A percentile compares a stretch with the other conserved stretches of the same genome.
Evolutionary conservation across 1,140 invertebrate genomes (phyloP).

Genomic region (Halictus rubicundus): DNA sequence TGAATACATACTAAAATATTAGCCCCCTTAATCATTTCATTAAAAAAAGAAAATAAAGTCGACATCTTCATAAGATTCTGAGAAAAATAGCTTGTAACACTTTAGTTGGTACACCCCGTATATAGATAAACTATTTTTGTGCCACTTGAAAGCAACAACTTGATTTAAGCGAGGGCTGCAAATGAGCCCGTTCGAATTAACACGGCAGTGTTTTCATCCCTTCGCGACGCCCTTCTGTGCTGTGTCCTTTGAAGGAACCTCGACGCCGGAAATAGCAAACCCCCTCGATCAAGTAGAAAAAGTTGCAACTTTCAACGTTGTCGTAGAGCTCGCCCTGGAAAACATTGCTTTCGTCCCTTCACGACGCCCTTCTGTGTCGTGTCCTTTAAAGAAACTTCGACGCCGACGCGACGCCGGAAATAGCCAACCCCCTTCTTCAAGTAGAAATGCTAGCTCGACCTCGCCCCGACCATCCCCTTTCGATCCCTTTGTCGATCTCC

Average conservation of each 20-base stretch:
- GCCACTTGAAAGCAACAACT: too few species aligned
- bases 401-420: slow-evolving; percentile 20
- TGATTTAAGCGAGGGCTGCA: slow-evolving; percentile 34
- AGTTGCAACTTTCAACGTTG: too few species aligned
- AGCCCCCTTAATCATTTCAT: too few species aligned
- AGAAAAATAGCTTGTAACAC: too few species aligned
- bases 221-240: slow-evolving; percentile 6
- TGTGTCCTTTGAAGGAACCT: not conserved
- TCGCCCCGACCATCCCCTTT: slow-evolving; percentile 20
- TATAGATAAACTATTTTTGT: too few species aligned
- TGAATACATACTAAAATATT: too few species aligned
- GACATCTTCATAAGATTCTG: too few species aligned
- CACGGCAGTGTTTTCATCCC: slow-evolving; percentile 28
- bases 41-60: too few species aligned
- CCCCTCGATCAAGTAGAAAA: slow-evolving; percentile 11
- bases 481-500: not conserved
- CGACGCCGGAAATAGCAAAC: not conserved
- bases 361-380: not conserved
- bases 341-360: too few species aligned
- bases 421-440: slow-evolving; percentile 20
- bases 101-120: too few species aligned
- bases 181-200: too few species aligned
- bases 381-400: not conserved
- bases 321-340: too few species aligned
- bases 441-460: slow-evolving; percentile 13